These are phyloP conservation scores for Muricea muricata DNA, from an alignment of 92 coral and sea anemone genomes.

Conservation along the genomic window DNA sequence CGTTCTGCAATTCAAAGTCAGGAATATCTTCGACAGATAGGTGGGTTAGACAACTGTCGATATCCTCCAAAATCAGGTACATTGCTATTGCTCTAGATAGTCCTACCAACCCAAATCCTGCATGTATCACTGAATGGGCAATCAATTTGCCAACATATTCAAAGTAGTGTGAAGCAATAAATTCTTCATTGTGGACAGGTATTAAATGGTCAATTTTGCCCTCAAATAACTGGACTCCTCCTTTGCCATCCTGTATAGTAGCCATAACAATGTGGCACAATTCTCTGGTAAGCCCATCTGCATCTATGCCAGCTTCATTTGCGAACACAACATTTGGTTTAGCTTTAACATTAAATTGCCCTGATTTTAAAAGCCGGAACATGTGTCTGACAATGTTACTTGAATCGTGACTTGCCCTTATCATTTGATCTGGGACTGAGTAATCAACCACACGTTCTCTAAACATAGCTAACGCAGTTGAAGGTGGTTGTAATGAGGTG, in stretches of 20 bases:
- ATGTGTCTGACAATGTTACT: constrained; percentile 42
- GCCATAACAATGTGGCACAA: constrained; percentile 48
- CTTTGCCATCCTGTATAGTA: constrained; percentile 39
- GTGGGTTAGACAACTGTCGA: constrained; percentile 23
- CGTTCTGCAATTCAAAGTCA: constrained; percentile 42
- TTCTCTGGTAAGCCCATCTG: constrained; percentile 51
- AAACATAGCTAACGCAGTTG: constrained; percentile 31
- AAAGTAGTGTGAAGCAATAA: constrained; percentile 36
- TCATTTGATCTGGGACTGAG: constrained; percentile 24
- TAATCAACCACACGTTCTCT: constrained; percentile 51
- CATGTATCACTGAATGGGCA: constrained; percentile 48
- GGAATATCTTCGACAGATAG: constrained; percentile 49
- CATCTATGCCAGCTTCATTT: too few relatives aligned
- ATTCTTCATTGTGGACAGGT: constrained; percentile 54
- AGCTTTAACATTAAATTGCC: constrained; percentile 45
- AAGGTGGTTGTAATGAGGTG: neutral
- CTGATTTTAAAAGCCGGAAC: constrained; percentile 32
- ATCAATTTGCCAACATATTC: constrained; percentile 59
- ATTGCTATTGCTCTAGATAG: too few relatives aligned
- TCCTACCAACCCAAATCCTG: constrained; percentile 52
- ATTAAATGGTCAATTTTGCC: constrained; percentile 39
- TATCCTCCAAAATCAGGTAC: constrained; percentile 34
- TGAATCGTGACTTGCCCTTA: constrained; percentile 41
- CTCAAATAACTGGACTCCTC: constrained; percentile 50
- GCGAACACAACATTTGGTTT: constrained; percentile 47